Conservation (phyloP, 1,140 invertebrate genomes). For the Drosophila bocki region DNA sequence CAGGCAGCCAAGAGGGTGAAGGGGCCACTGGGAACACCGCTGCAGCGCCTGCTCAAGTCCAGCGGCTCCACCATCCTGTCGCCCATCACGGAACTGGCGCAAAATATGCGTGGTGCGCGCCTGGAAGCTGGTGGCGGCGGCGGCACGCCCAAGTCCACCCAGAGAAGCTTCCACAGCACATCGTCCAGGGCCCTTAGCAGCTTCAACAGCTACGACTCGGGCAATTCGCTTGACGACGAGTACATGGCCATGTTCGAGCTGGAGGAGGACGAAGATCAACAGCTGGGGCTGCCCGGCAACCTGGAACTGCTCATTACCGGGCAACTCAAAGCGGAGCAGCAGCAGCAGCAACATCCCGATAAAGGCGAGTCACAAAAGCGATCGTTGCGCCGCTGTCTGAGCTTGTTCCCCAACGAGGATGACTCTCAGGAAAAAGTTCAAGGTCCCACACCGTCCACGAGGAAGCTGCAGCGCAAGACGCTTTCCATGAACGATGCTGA, state of each 20-base stretch:
- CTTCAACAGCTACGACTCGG: conserved; percentile 85
- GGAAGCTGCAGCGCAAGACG: conserved; percentile 41
- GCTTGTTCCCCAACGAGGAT: conserved; percentile 58
- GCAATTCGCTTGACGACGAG: conserved; percentile 88
- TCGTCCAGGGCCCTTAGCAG: conserved; percentile 72
- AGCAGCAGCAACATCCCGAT: not conserved
- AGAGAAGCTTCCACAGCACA: conserved; percentile 75
- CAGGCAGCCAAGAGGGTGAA: conserved; percentile 39
- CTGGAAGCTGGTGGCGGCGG: conserved; percentile 27
- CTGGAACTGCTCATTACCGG: conserved; percentile 79
- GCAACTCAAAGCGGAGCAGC: conserved; percentile 49
- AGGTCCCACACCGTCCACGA: not conserved
- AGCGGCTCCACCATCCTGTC: conserved; percentile 37
- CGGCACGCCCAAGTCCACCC: conserved; percentile 64
- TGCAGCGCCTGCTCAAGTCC: conserved; percentile 61
- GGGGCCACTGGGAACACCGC: conserved; percentile 22
- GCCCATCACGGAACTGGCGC: conserved; percentile 65
- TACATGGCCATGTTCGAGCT: conserved; percentile 89
- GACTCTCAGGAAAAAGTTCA: not conserved
- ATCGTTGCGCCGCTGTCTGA: conserved; percentile 79
- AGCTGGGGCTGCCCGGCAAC: conserved; percentile 68
- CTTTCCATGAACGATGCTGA: conserved; percentile 76
- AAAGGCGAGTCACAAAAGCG: conserved; percentile 12
- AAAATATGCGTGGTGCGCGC: conserved; percentile 44
- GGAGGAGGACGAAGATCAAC: conserved; percentile 68